These are phyloP conservation scores for Saturnia pavonia DNA, from an alignment of 2,888 invertebrate species.

Conservation along the genomic window DNA sequence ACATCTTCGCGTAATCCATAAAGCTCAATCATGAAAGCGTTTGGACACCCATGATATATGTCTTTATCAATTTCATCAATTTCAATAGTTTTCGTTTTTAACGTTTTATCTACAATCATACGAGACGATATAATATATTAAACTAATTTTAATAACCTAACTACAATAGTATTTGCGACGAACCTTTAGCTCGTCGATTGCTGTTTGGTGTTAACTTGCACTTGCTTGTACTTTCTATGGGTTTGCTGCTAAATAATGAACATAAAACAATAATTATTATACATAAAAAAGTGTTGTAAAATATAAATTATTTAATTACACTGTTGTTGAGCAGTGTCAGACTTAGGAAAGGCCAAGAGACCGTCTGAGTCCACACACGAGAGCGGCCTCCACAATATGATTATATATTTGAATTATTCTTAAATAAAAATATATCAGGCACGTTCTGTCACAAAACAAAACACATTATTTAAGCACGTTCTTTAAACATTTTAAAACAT, in stretches of 20 bases:
- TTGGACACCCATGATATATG: slow-evolving; percentile 63
- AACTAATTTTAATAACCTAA: not conserved
- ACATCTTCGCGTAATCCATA: slow-evolving; percentile 77
- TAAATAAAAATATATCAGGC: too few relatives aligned
- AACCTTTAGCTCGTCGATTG: not conserved
- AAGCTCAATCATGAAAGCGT: slow-evolving; percentile 85
- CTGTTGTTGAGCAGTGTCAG: not conserved
- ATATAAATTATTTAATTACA: not conserved
- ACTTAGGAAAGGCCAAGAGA: not conserved
- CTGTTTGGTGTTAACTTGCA: not conserved
- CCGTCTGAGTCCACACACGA: not conserved
- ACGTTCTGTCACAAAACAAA: too few relatives aligned
- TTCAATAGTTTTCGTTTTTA: slow-evolving; percentile 22
- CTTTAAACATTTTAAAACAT: not conserved
- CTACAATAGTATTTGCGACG: not conserved
- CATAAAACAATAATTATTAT: not conserved
- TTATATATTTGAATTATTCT: too few relatives aligned
- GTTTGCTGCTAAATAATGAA: not conserved
- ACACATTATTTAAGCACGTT: not conserved
- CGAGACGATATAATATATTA: not conserved
- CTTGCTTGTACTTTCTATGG: not conserved
- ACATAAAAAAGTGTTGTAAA: not conserved
- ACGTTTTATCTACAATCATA: slow-evolving; percentile 38
- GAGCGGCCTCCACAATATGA: not conserved
- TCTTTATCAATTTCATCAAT: slow-evolving; percentile 28